A percentile compares a stretch with the other conserved stretches of the same genome.
Conservation (phyloP, 2,113 vertebrate genomes). For the Callithrix jacchus region DNA sequence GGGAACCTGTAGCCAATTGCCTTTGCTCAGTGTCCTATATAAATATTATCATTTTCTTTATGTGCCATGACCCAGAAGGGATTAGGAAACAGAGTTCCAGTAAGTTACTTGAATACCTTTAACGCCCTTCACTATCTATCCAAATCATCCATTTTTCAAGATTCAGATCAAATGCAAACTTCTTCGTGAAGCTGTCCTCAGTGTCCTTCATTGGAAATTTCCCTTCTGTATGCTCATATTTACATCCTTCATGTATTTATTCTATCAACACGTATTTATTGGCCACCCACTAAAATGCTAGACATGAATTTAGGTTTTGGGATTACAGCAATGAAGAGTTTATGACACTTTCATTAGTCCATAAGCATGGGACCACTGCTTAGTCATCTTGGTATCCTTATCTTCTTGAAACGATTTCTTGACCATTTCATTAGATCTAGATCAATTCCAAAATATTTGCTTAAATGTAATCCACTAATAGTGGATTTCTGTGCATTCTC, state of each 20-base stretch:
- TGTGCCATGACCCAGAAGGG: background rate
- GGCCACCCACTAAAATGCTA: background rate
- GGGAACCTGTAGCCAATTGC: background rate
- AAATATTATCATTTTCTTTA: background rate
- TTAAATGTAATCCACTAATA: background rate
- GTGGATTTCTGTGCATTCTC: background rate
- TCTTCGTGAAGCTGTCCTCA: background rate
- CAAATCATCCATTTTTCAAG: background rate
- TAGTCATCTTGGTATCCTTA: background rate
- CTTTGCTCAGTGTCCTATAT: background rate
- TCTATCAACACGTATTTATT: background rate
- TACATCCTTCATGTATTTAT: background rate
- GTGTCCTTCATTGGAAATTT: background rate
- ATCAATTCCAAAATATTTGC: background rate
- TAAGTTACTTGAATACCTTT: background rate
- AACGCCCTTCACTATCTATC: background rate
- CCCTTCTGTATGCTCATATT: background rate
- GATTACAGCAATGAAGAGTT: background rate
- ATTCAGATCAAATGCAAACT: background rate
- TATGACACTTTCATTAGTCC: background rate
- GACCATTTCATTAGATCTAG: background rate
- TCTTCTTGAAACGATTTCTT: background rate
- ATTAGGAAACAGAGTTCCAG: background rate
- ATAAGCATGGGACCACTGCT: background rate
- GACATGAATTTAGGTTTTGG: background rate